Conservation (phyloP, 2,888 invertebrate species). For the Drosophila paranaensis region DNA sequence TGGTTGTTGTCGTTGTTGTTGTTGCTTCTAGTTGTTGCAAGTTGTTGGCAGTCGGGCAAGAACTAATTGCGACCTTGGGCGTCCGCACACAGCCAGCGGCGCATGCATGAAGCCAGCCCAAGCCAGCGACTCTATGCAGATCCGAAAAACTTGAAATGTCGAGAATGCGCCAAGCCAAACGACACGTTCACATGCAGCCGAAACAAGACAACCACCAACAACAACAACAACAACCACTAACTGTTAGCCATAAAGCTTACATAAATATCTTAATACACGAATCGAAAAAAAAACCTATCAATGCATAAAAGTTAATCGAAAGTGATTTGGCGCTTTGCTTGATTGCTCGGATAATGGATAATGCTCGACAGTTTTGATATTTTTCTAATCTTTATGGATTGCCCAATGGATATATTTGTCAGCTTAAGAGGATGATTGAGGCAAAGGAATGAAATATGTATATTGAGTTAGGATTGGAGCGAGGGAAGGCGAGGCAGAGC, state of each 20-base stretch:
- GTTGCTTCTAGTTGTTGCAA: slow-evolving; percentile 30
- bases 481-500: background rate
- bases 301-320: slow-evolving; percentile 39
- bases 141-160: slow-evolving; percentile 37
- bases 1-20: slow-evolving; percentile 30
- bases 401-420: slow-evolving; percentile 29
- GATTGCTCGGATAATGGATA: slow-evolving; percentile 31
- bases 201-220: slow-evolving; percentile 13
- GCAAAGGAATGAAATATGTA: background rate
- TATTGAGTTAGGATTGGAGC: background rate
- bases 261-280: slow-evolving; percentile 2
- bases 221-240: background rate
- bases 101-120: slow-evolving; percentile 56
- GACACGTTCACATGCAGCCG: slow-evolving; percentile 55
- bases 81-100: slow-evolving; percentile 25
- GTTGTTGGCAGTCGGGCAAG: slow-evolving; percentile 48
- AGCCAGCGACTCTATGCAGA: slow-evolving; percentile 40
- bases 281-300: slow-evolving; percentile 28
- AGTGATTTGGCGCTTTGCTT: slow-evolving; percentile 23
- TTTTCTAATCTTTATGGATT: slow-evolving; percentile 20
- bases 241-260: background rate
- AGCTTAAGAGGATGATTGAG: background rate
- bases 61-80: slow-evolving; percentile 77
- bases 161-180: slow-evolving; percentile 44
- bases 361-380: background rate